phyloP scores from a whole-genome alignment of 2,888 invertebrate genomes.

The Protonemura montana region DNA sequence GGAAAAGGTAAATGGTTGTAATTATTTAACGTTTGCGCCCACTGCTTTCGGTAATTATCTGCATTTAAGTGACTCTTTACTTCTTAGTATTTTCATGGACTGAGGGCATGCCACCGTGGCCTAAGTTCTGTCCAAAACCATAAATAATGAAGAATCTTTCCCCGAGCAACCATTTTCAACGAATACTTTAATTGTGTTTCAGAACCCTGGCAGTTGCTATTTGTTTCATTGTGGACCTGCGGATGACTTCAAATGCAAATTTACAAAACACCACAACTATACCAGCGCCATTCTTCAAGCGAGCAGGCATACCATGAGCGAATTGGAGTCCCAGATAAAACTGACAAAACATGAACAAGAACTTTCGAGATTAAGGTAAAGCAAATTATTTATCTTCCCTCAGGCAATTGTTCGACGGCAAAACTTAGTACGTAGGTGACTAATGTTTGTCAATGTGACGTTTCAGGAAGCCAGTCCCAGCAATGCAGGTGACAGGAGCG shows the following conservation, averaged over 20 bases:
- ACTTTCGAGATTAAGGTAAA: conserved; percentile 71
- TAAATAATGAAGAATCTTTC: not conserved
- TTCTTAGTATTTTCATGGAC: not conserved
- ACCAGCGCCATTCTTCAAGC: conserved; percentile 84
- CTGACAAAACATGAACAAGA: conserved; percentile 78
- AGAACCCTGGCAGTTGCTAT: conserved; percentile 89
- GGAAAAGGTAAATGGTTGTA: conserved; percentile 76
- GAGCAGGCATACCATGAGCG: conserved; percentile 65
- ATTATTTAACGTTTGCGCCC: too few relatives aligned
- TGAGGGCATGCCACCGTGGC: not conserved
- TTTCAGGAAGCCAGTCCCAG: conserved; percentile 41
- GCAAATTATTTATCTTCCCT: conserved; percentile 18
- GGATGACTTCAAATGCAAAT: conserved; percentile 91
- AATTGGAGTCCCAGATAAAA: conserved; percentile 75
- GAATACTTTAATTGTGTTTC: conserved; percentile 52
- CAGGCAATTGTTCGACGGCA: not conserved
- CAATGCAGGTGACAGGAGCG: conserved; percentile 31
- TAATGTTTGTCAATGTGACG: not conserved
- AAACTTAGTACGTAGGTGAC: not conserved
- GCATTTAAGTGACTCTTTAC: not conserved
- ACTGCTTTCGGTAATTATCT: too few relatives aligned
- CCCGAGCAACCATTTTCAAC: not conserved
- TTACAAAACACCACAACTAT: conserved; percentile 87
- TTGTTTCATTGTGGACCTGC: conserved; percentile 90
- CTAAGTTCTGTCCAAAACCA: not conserved